A percentile compares a stretch with the other conserved stretches of the same genome.
These are phyloP conservation scores for Corythucha ciliata DNA, from an alignment of 2,888 invertebrate species.

Conservation along the genomic window DNA sequence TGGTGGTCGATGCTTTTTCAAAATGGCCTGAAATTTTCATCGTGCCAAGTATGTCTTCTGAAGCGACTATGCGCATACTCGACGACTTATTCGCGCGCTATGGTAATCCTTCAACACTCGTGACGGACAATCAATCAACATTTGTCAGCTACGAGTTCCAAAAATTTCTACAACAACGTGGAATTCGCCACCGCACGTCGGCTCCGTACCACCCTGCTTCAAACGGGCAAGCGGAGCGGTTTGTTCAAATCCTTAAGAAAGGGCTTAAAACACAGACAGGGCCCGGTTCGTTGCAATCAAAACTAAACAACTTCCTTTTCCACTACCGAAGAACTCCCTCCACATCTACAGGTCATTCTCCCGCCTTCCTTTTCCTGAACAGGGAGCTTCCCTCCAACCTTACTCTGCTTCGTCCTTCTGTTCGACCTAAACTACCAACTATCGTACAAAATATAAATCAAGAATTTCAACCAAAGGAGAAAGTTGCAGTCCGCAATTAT, in stretches of 20 bases:
- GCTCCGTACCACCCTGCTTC: conserved; percentile 24
- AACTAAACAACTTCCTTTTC: conserved; percentile 8
- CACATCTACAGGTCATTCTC: conserved; percentile 15
- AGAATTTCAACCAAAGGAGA: too few relatives aligned
- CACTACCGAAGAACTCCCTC: conserved; percentile 10
- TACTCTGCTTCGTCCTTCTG: too few relatives aligned
- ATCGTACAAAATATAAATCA: too few relatives aligned
- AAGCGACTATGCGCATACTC: conserved; percentile 4
- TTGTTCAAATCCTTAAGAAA: conserved; percentile 2
- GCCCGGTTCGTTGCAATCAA: conserved; percentile 4
- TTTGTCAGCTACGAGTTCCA: conserved; percentile 12
- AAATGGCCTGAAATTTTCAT: conserved; percentile 14
- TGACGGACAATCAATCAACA: conserved; percentile 15
- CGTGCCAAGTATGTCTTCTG: conserved; percentile 1
- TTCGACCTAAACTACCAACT: too few relatives aligned
- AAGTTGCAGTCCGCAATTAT: too few relatives aligned
- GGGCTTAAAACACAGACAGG: conserved; percentile 5
- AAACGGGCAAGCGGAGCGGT: conserved; percentile 15
- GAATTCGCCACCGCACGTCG: conserved; percentile 7
- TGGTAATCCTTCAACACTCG: conserved; percentile 12
- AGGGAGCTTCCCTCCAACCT: conserved; percentile 9
- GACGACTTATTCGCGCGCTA: conserved; percentile 14
- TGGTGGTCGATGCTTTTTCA: conserved; percentile 11
- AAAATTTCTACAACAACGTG: conserved; percentile 1
- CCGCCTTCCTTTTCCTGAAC: conserved; percentile 5